Conservation (phyloP, 2,797 vertebrate genomes). For the Melanotaenia boesemani region DNA sequence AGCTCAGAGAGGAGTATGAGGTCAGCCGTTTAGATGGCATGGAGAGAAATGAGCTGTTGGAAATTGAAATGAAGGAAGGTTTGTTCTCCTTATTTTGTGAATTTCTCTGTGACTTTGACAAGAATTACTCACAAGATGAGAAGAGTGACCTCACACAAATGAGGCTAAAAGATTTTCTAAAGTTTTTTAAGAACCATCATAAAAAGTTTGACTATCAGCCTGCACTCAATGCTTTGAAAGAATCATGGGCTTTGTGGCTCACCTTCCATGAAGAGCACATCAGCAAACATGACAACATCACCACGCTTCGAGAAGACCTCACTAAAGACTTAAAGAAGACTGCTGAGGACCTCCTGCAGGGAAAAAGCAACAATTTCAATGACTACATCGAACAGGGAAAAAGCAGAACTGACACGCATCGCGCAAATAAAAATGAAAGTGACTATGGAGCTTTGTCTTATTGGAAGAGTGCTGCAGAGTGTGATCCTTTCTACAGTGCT, state of each 20-base stretch:
- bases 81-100: too few relatives aligned
- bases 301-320: neutral
- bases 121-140: too few relatives aligned
- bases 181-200: constrained; percentile 3
- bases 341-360: neutral
- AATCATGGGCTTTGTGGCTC: constrained; percentile 32
- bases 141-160: constrained; percentile 4
- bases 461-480: constrained; percentile 10
- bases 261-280: constrained; percentile 23
- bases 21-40: too few relatives aligned
- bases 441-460: constrained; percentile 28
- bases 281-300: neutral
- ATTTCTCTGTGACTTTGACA: too few relatives aligned
- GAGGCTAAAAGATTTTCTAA: constrained; percentile 2
- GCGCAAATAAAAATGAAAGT: neutral
- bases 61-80: too few relatives aligned
- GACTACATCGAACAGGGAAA: constrained; percentile 22
- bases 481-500: constrained; percentile 9
- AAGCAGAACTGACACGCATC: constrained; percentile 13
- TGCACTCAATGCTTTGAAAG: constrained; percentile 20
- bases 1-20: too few relatives aligned
- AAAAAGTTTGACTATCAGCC: constrained; percentile 15
- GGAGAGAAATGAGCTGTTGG: too few relatives aligned
- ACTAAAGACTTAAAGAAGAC: neutral
- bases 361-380: neutral